Percentiles rank a stretch among this genome's conserved stretches.
These are phyloP conservation scores for Pelodiscus sinensis DNA, from an alignment of 2,113 vertebrate genomes.

Conservation along the genomic window DNA sequence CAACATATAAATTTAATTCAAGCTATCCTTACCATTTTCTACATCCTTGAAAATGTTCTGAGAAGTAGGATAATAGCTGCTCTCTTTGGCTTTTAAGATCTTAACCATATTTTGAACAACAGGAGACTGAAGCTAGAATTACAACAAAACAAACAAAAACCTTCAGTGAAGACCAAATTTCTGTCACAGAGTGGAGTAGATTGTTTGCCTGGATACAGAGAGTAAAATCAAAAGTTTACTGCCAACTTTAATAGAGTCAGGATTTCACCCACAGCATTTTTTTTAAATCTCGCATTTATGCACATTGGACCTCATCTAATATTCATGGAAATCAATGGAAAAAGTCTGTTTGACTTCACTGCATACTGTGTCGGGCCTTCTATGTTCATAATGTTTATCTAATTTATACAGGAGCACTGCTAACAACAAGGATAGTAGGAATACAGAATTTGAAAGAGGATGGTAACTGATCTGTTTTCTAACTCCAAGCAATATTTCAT, in stretches of 20 bases:
- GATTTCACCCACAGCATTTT: background rate
- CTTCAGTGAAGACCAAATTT: background rate
- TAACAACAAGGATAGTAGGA: background rate
- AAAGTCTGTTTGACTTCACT: background rate
- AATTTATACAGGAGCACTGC: fast-evolving
- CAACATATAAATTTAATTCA: background rate
- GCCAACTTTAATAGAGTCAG: background rate
- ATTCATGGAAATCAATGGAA: background rate
- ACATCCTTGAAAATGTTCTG: slow-evolving; percentile 74
- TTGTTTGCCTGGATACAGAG: background rate
- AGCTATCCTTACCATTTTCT: slow-evolving; percentile 73
- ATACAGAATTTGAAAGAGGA: background rate
- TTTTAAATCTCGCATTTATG: background rate
- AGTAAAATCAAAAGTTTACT: background rate
- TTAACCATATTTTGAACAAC: slow-evolving; percentile 78
- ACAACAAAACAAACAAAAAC: background rate
- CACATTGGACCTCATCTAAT: background rate
- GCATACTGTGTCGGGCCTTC: background rate
- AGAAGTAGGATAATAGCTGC: slow-evolving; percentile 84
- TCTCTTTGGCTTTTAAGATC: slow-evolving; percentile 82
- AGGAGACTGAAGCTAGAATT: slow-evolving; percentile 79
- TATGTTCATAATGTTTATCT: background rate
- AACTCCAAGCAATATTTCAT: fast-evolving
- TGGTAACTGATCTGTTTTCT: background rate
- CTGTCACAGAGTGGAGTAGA: background rate